Conservation (phyloP, 2,797 vertebrate species). For the Enteromius thamalakanensis region DNA sequence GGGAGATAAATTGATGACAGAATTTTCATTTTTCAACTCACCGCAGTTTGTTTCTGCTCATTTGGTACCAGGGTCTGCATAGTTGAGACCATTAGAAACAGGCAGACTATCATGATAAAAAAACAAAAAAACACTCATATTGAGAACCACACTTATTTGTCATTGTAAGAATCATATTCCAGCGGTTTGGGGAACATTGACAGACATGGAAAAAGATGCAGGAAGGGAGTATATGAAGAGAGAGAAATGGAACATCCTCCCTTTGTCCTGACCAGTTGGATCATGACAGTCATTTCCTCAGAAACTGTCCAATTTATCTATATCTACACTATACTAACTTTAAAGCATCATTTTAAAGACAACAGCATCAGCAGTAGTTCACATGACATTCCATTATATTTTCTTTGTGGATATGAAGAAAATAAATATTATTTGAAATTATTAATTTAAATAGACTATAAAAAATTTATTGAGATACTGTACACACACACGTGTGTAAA, state of each 20-base stretch:
- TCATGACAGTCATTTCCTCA: constrained; percentile 41
- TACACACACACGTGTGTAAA: too few relatives aligned
- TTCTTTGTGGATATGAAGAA: neutral
- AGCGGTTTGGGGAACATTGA: constrained; percentile 4
- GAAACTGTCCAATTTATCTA: neutral
- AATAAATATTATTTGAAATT: too few relatives aligned
- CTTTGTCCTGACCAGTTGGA: constrained; percentile 44
- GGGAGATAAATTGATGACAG: too few relatives aligned
- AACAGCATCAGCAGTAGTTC: neutral
- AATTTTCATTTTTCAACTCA: constrained; percentile 26
- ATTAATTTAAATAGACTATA: neutral
- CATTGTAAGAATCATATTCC: neutral
- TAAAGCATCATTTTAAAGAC: neutral
- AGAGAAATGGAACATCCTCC: constrained; percentile 44
- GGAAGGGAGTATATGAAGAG: constrained; percentile 50
- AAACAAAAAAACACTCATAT: neutral
- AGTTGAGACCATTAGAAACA: constrained; percentile 31
- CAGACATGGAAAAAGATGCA: constrained; percentile 28
- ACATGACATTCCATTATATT: neutral
- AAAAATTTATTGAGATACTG: neutral
- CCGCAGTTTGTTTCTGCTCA: constrained; percentile 29
- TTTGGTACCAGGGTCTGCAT: constrained; percentile 47
- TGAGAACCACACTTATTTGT: neutral
- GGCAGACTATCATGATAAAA: constrained; percentile 10
- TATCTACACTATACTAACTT: neutral